Evolutionary conservation across 1,140 invertebrate genomes (phyloP), one percentile per base, ranked within the genome.

Genomic region (Heliothis virescens): DNA sequence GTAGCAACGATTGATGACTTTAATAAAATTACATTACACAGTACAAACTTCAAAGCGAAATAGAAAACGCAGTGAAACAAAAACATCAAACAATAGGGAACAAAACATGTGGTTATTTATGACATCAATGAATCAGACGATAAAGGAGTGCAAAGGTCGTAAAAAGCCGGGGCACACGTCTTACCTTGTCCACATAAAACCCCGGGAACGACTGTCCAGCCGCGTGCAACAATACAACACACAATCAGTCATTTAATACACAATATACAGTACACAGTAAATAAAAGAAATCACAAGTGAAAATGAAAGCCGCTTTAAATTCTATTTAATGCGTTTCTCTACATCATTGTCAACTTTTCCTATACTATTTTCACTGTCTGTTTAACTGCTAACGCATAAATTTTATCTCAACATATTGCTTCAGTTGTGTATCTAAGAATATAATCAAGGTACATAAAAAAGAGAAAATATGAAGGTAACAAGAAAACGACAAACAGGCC

Each of bases 151-250:
- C 26, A 26, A 48, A n/a, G 29, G 29, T 57, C 21, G 18, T 59
- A 41, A 67, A 67, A 79, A 71, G 71, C 34, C 71, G 71, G 13
- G 53, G 79, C 63, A 86, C 74, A 77, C 26, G 80, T 86, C 92
- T 92, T 93, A 94, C 93, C 93, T 94, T 93, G 63, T 93, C 93
- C 86, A 93, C 83, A 88, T 94, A 94, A 87, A 94, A 94, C 85
- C 93, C 93, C 55, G 91, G 93, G 80, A 94, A 94, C 16, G 92
- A 92, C 93, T 94, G 88, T 85, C 75, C 81, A 82, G 74, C 80
- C 59, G 92, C 92, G 87, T 93, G 92, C 69, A 93, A 93, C 87
- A 92, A 91, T 74, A 92, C 79, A 88, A 89, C 53, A 29, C 52
- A 67, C 13, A 78, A 57, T 69, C 50, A 78, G 16, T 62, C 52